phyloP scores from a whole-genome alignment of 2,113 vertebrate genomes.

The Cavia aperea region DNA sequence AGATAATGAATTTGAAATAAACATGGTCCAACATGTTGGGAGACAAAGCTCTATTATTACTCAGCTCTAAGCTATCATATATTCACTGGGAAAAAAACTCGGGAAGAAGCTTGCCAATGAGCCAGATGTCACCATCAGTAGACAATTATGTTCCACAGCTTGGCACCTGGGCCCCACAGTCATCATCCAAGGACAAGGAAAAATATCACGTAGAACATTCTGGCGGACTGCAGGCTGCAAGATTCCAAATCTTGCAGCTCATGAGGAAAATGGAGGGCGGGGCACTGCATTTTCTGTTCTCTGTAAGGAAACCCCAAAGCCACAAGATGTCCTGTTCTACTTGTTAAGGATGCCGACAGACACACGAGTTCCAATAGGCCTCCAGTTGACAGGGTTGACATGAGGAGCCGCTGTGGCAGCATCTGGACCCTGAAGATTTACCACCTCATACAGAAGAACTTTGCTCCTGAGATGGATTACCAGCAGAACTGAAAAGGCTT shows the following conservation, averaged over 20 bases:
- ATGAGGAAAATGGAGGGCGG: not conserved
- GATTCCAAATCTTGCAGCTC: conserved; percentile 45
- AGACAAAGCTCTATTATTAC: conserved; percentile 66
- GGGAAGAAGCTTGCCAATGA: conserved; percentile 65
- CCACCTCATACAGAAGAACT: not conserved
- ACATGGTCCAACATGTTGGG: conserved; percentile 68
- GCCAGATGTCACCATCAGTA: conserved; percentile 68
- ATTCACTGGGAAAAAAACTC: conserved; percentile 39
- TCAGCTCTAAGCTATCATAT: conserved; percentile 63
- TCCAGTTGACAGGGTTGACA: not conserved
- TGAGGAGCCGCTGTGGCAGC: too few relatives aligned
- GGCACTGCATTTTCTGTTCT: not conserved
- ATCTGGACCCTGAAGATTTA: not conserved
- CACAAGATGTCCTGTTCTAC: not conserved
- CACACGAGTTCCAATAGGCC: not conserved
- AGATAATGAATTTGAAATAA: conserved; percentile 77
- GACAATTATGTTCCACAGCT: conserved; percentile 69
- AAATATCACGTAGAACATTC: conserved; percentile 60
- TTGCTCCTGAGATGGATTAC: not conserved
- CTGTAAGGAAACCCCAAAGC: not conserved
- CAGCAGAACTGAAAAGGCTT: not conserved
- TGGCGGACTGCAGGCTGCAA: conserved; percentile 30
- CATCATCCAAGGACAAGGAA: conserved; percentile 59
- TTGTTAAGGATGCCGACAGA: not conserved
- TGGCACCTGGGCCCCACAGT: conserved; percentile 62